Evolutionary conservation across 2,113 vertebrate species (phyloP), one percentile per base, ranked within the genome.

Genomic region (Boulengerochromis microlepis): DNA sequence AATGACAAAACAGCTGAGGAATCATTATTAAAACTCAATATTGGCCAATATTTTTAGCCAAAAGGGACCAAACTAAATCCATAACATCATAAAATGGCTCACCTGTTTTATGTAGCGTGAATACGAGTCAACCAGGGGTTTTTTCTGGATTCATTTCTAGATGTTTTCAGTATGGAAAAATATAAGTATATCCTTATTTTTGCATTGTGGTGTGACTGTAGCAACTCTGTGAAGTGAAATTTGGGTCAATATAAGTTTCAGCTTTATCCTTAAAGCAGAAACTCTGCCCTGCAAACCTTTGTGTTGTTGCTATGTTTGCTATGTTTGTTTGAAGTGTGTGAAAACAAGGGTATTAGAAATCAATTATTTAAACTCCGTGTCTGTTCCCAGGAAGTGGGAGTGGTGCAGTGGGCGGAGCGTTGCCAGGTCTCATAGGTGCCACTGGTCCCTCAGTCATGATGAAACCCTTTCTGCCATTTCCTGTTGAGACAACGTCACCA

Each of bases 401-500:
- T 83, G 66, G 85, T 10, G 54, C 90, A 82, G 87, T 93, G 53
- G 91, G 90, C 2, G 86, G 91, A 11, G 59, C 90, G 0, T 87
- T 99, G 91, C 97, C 98, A 10, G 95, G 97, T 61, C 96, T 98
- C 85, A 97, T 98, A 26, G 92, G 92, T 1, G 83, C 90, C 76
- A 80, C 93, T 95, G 97, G 82, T 84, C 96, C 97, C 61, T 96
- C 97, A 18, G 94, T 98, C 93, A 97, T 98, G 97, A 98, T 99
- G 97, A 99, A 99, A 95, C 97, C 97, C 2, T 99, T 98, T 94
- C 94, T 98, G 96, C 92, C 98, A 50, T 98, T 98, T 93, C 97
- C 98, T n/a, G 94, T 98, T 91, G 98, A 99, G 91, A 97, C 96
- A 40, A 96, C 96, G 83, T 97, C 98, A 81, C 97, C 98, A 80